Base-by-base conservation (phyloP, 30 jellyfish, hydroid and myxozoan species). In the Cassiopea andromeda region DNA sequence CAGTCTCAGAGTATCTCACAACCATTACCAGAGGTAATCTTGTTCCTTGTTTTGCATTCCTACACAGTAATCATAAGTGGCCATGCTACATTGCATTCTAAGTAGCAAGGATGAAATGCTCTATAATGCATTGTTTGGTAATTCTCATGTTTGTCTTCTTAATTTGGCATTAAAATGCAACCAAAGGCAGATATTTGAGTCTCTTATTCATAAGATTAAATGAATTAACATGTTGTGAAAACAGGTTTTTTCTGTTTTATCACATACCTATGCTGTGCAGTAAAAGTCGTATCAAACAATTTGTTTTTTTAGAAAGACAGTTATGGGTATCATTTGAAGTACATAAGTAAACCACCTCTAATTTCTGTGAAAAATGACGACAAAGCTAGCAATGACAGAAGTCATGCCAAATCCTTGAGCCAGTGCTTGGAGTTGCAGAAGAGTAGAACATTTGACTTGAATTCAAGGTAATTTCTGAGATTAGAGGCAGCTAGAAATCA, bases 1-100 rank as follows among this genome's bases (percentile, higher is more conserved):
- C 93, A 86, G 81, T 86, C 93, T 2, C 93, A 86, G 54, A 86
- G 76, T 69, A 58, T 58, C 45, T 60, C 89, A 50, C 88, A 86
- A 48, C 60, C 81, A 45, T 48, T 48, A 61, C 75, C 64, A 60
- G 93, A 86, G 89, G 93, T 86, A 85, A 74, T 18, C 7, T 3
- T 6, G 38, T 27, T 27, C 38, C 12, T 54, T 54, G 12, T 54
- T 3, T 54, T 6, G 64, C 7, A 54, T 54, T 54, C 7, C 64
- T 10, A 3, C 64, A 54, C 64, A 54, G 7, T 27, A 27, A 27
- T 27, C 38, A 27, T 27, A 27, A 27, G 38, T 27, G 38, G 38
- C 38, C 38, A 27, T 27, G 38, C 38, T 27, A 27, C 38, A 27
- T 27, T 27, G 38, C 38, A 27, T 27, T 27, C 38, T 27, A 27